These are phyloP conservation scores for Nixonia krombeini DNA, from an alignment of 1,140 invertebrate species.

Conservation along the genomic window DNA sequence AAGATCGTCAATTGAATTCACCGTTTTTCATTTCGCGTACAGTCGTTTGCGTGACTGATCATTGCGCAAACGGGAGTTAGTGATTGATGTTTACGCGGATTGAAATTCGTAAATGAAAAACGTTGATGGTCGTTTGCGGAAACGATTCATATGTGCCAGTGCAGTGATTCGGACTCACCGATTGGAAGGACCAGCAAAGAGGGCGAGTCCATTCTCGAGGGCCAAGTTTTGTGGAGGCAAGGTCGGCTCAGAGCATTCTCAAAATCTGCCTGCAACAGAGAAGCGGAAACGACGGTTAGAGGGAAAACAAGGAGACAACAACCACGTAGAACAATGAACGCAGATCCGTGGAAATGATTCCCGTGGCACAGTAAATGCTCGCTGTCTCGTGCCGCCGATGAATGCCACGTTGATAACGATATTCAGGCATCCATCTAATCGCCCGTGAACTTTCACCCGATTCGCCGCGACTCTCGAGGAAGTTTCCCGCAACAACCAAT, in stretches of 20 bases:
- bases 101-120: too few species aligned
- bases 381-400: slow-evolving; percentile 11
- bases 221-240: slow-evolving; percentile 48
- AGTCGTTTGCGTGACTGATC: too few species aligned
- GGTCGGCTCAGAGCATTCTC: slow-evolving; percentile 64
- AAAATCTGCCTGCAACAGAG: slow-evolving; percentile 61
- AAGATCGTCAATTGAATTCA: too few species aligned
- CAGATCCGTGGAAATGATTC: slow-evolving; percentile 31
- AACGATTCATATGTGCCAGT: too few species aligned
- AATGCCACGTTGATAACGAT: slow-evolving; percentile 19
- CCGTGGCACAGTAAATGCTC: slow-evolving; percentile 27
- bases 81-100: too few species aligned
- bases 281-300: slow-evolving; percentile 30
- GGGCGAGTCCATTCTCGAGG: slow-evolving; percentile 63
- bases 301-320: slow-evolving; percentile 23
- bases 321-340: slow-evolving; percentile 17
- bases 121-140: too few species aligned
- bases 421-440: slow-evolving; percentile 34
- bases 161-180: too few species aligned
- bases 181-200: slow-evolving; percentile 61
- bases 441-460: slow-evolving; percentile 20
- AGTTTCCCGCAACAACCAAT: too few species aligned
- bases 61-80: too few species aligned
- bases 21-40: too few species aligned
- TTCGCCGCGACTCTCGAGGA: slow-evolving; percentile 6